phyloP scores from a whole-genome alignment of 2,797 vertebrate species.

The Tinamus major region DNA sequence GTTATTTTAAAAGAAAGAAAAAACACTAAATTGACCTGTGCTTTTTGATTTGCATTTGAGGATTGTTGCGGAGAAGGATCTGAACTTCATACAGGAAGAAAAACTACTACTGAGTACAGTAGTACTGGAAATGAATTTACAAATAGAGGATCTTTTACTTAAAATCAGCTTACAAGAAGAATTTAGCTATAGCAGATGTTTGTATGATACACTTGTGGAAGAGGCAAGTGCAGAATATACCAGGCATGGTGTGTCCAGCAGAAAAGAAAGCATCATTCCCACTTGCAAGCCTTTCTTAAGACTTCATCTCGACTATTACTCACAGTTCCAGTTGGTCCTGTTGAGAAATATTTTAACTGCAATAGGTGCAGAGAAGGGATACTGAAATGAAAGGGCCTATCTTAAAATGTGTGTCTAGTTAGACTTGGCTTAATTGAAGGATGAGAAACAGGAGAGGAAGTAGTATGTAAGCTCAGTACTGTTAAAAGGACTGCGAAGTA shows the following conservation, averaged over 20 bases:
- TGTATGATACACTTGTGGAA: fast-evolving
- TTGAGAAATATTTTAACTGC: neutral
- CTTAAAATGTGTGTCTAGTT: neutral
- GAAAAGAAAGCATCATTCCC: neutral
- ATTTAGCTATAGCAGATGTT: fast-evolving
- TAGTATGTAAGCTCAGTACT: neutral
- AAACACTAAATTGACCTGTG: neutral
- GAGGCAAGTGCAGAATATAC: neutral
- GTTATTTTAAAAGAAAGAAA: neutral
- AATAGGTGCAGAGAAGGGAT: neutral
- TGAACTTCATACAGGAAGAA: neutral
- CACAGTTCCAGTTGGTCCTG: neutral
- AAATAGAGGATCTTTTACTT: neutral
- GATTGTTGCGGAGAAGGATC: neutral
- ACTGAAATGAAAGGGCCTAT: neutral
- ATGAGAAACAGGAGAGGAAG: neutral
- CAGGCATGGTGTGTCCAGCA: neutral
- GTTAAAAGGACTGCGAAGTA: neutral
- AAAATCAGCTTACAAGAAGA: neutral
- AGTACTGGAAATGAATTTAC: neutral
- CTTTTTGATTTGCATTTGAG: neutral
- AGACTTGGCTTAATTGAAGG: neutral
- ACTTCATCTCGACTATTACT: neutral
- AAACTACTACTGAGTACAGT: fast-evolving
- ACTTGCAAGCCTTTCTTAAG: neutral